Evolutionary conservation across 2,113 vertebrate species (phyloP), one percentile per base, ranked within the genome.

Genomic region (Physeter macrocephalus): DNA sequence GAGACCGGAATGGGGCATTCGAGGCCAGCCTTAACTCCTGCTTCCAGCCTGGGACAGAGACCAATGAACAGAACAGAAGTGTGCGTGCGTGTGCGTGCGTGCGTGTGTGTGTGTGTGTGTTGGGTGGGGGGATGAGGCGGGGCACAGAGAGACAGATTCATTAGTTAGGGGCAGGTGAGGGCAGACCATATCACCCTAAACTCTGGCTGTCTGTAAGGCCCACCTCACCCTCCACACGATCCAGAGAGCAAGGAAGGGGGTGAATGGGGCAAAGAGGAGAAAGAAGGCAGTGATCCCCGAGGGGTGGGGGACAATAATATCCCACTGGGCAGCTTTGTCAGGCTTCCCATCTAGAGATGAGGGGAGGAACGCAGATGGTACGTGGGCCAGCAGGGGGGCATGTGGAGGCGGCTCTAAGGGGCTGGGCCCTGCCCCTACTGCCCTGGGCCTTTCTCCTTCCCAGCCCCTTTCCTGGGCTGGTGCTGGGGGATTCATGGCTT

Each of bases 401-500:
- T 1, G 4, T 25, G 74, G 52, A 84, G 3, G 75, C 21, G 12
- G 46, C 77, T 86, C 82, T 18, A 14, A 89, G 46, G 64, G 61
- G 41, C 62, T 81, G 49, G 78, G 67, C 90, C 43, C 66, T 8
- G 46, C 39, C 74, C 43, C 54, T 83, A 90, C 66, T 29, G 29
- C 54, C 62, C 36, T 52, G 66, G 94, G 66, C 54, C 95, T 93
- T 92, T 90, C 71, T 96, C 62, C 61, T 57, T 81, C 49, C 15
- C 10, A 88, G 49, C 31, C 74, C 21, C 75, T 88, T 92, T 93
- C 64, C 94, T 85, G 31, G 93, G 93, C 85, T 91, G 69, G 71
- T 71, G 57, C 59, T 82, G 31, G 62, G 78, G 52, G 54, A 46
- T 82, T 93, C 95, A 97, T 77, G 95, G 95, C 93, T 97, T 97